Base-by-base conservation (phyloP, 2,113 vertebrate species). In the Perccottus glenii region DNA sequence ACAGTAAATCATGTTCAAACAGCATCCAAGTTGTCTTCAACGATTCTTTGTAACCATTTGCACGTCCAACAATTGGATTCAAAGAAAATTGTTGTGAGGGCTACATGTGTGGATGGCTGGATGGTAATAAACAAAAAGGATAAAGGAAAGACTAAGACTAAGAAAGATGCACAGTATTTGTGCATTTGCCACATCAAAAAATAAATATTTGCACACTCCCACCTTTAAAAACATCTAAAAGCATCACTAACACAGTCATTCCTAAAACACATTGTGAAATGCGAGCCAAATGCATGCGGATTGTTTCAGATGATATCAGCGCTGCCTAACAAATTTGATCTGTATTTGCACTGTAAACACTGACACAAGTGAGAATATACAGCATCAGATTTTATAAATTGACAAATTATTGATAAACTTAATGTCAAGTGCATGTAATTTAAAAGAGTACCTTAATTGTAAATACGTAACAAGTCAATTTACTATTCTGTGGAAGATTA, bases 201-300 rank as follows among this genome's bases (percentile, higher is more conserved):
- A 93, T 94, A 94, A 94, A 96, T 97, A 96, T 94, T 98, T 95
- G 95, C 94, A 96, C 94, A 90, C 94, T 96, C 94, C 93, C 95
- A 93, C 89, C 87, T 93, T 81, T 92, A 84, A 91, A 93, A 91
- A 92, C 92, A 89, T 89, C 82, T 85, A 87, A 92, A 91, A 93
- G 93, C 88, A 91, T 93, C 83, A 88, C 91, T 93, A 91, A 92
- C 80, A 73, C 46, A 67, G 60, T 66, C 70, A 75, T 74, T 78
- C 73, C 77, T 70, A 77, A 60, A 40, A 72, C 65, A 11, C 51
- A 64, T 73, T 38, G 74, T 80, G 71, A 64, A 53, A 75, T 77
- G 75, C 67, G 81, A 80, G 83, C 69, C 58, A 72, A 71, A 84
- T 72, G 65, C 83, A 87, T 85, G 83, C 85, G 78, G 42, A 46